Evolutionary conservation across 1,140 invertebrate genomes (phyloP), one percentile per base, ranked within the genome.

Genomic region (Musca vetustissima): DNA sequence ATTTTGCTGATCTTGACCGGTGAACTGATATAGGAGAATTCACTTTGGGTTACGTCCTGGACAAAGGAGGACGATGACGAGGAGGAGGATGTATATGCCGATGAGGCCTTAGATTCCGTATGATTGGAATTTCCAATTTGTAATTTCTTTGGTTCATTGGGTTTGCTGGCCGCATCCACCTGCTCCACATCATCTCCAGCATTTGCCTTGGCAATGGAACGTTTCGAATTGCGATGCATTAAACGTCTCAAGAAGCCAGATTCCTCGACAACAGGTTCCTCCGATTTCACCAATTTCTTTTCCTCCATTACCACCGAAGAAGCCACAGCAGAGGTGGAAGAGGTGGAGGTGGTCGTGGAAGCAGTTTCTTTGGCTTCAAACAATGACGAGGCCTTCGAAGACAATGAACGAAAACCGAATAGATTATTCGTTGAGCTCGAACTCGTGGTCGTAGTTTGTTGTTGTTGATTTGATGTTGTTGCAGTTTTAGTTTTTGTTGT

Each of bases 221-320:
- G 75, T 87, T 90, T 81, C 0, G 79, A 81, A 52, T 80, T 81
- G 71, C 88, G 86, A 61, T 89, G 84, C 9, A 90, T 84, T 19
- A 91, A 77, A 67, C 89, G 84, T 32, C 88, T 86, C 76, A 90
- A 88, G 73, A 91, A 89, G 21, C 89, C 89, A 64, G 85, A 84
- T 69, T 89, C 87, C 8, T 70, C 21, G 15, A 66, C 32, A 19
- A 9, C 22, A 1, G 32, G 19, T n/a, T 48, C n/a, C 1, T 61
- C 24, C 0, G 66, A 1, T 32, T 48, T 70, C 48, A 28, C 28
- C 6, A 11, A 28, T 48, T 47, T 32, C 48, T 49, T 47, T 36
- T 36, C 52, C 24, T 49, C 67, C 25, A 66, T 13, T 52, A 19
- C 15, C 48, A 47, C 11, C 11, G 36, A 43, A 11, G 28, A 28